phyloP scores from a whole-genome alignment of 2,113 vertebrate species.

The Gobius niger region DNA sequence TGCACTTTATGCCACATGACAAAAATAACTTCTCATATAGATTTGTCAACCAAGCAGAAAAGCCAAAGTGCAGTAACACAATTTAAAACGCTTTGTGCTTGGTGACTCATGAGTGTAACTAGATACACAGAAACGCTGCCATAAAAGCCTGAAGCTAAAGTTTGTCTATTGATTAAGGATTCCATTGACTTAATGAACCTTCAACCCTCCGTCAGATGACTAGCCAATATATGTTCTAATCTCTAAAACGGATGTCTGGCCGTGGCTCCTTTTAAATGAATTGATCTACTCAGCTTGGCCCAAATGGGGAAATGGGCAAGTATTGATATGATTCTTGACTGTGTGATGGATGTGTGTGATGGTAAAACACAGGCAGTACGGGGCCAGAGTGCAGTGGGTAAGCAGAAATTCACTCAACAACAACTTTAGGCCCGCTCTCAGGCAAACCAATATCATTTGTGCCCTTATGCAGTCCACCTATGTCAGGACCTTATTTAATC shows the following conservation, averaged over 20 bases:
- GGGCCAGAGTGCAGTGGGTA: constrained; percentile 45
- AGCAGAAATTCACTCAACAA: constrained; percentile 53
- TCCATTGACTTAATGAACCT: constrained; percentile 96
- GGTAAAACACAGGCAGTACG: constrained; percentile 72
- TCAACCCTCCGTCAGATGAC: constrained; percentile 84
- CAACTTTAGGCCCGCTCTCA: constrained; percentile 35
- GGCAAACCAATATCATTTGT: constrained; percentile 60
- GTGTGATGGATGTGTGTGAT: constrained; percentile 77
- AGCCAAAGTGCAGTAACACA: constrained; percentile 24
- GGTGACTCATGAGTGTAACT: constrained; percentile 38
- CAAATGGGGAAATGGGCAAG: constrained; percentile 81
- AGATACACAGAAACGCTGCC: constrained; percentile 46
- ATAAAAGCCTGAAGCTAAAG: constrained; percentile 80
- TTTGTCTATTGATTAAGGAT: constrained; percentile 94
- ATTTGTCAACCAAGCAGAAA: constrained; percentile 24
- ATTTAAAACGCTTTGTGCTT: constrained; percentile 29
- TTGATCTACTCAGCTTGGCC: constrained; percentile 79
- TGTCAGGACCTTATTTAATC: constrained; percentile 31
- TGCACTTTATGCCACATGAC: not conserved
- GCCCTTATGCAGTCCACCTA: constrained; percentile 32
- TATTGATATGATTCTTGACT: constrained; percentile 80
- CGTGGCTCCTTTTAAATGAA: constrained; percentile 83
- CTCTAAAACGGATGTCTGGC: constrained; percentile 85
- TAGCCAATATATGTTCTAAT: constrained; percentile 84
- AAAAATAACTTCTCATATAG: constrained; percentile 32